Base-by-base conservation (phyloP, 2,888 invertebrate species). In the Sphaerophoria taeniata region DNA sequence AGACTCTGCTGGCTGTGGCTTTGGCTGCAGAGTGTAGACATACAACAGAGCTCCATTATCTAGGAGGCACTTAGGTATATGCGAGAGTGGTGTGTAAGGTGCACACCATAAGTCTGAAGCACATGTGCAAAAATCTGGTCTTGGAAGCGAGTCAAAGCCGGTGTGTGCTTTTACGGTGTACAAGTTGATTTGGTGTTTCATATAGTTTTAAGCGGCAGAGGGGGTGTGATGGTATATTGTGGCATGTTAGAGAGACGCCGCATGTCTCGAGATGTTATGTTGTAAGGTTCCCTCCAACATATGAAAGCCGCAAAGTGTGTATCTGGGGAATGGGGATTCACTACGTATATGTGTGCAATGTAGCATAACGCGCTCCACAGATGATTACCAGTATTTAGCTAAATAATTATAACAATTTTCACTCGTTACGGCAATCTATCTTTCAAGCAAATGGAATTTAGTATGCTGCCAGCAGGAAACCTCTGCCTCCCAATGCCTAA, bases 321-420 rank as follows among this genome's bases (percentile, higher is more conserved):
- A 75, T 71, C 80, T 69, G 45, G 71, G 83, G 79, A 84, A 84
- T 79, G 70, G 71, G 70, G 71, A 79, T 49, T 65, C 83, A 73
- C 69, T 65, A 65, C 24, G 63, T 51, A 70, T 33, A 51, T 43
- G 43, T 71, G 80, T 56, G 39, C 84, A 84, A 72, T 75, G 80
- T 34, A 79, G 79, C 80, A 84, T 80, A 79, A 79, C 76, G 73
- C 76, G 73, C 81, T 69, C 85, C 76, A 70, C 81, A 77, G 61
- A 81, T 81, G 85, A 85, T 81, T 81, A 73, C 81, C 81, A 77
- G 85, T 85, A 81, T 85, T 85, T 85, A 81, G 81, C 77, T 63
- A 85, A 85, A 81, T 85, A 85, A 81, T 85, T 85, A 81, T 85
- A 85, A 85, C 85, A 85, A 85, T 85, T 85, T 81, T 73, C 85